Evolutionary conservation across 2,888 invertebrate genomes (phyloP).

Genomic region (Xestobium rufovillosum): DNA sequence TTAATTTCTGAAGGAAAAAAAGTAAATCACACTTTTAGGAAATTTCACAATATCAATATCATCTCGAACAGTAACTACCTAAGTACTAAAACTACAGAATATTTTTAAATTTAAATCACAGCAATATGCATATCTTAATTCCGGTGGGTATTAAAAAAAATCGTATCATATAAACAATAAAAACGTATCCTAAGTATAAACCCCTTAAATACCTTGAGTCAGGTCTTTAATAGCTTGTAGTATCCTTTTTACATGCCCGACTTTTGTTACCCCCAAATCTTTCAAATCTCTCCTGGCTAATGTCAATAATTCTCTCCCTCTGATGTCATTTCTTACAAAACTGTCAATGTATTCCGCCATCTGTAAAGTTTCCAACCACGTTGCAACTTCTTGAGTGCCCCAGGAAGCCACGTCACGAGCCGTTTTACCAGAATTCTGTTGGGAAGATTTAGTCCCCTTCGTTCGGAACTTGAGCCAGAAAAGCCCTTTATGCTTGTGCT

Average conservation of each 20-base stretch:
- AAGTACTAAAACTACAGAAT: no score
- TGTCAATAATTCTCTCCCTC: slow-evolving; percentile 80
- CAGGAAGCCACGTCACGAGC: slow-evolving; percentile 57
- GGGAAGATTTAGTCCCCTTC: slow-evolving; percentile 39
- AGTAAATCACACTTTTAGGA: not conserved
- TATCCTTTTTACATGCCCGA: slow-evolving; percentile 93
- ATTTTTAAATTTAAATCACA: not conserved
- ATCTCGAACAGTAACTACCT: no score
- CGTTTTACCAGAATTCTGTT: slow-evolving; percentile 44
- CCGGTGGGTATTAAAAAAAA: slow-evolving; percentile 1
- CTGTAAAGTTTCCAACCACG: slow-evolving; percentile 84
- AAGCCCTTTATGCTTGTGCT: slow-evolving; percentile 53
- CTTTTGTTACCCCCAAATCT: slow-evolving; percentile 89
- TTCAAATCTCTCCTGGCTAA: slow-evolving; percentile 80
- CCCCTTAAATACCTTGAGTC: slow-evolving; percentile 38
- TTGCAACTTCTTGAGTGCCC: slow-evolving; percentile 83
- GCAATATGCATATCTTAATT: no score
- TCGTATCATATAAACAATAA: not conserved
- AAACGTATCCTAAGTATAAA: slow-evolving; percentile 7
- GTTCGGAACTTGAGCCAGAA: slow-evolving; percentile 62
- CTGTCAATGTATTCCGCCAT: slow-evolving; percentile 86
- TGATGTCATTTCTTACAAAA: slow-evolving; percentile 85
- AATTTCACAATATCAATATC: not conserved
- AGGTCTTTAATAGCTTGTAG: slow-evolving; percentile 87
- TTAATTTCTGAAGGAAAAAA: no score